These are phyloP conservation scores for Semicossyphus pulcher DNA, from an alignment of 2,113 vertebrate species.

Conservation along the genomic window DNA sequence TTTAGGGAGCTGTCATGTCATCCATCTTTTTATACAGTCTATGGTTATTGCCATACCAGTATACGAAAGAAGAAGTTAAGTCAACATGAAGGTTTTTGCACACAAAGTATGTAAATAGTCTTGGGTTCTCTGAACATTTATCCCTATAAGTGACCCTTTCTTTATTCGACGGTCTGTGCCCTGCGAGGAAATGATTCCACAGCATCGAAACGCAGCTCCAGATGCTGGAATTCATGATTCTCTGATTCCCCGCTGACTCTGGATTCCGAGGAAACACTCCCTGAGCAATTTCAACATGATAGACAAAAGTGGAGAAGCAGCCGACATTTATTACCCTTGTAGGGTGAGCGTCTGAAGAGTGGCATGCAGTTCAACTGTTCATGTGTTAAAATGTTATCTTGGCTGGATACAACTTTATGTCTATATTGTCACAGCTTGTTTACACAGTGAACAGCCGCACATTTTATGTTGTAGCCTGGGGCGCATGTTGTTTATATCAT, in stretches of 20 bases:
- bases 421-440: not conserved
- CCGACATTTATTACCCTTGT: not conserved
- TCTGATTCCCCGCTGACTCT: conserved; percentile 23
- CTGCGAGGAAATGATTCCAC: conserved; percentile 27
- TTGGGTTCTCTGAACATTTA: too few species aligned
- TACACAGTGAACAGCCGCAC: not conserved
- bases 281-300: not conserved
- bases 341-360: conserved; percentile 3
- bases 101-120: too few species aligned
- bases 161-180: too few species aligned
- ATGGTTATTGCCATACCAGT: too few species aligned
- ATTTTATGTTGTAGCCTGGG: not conserved
- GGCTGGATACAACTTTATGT: not conserved
- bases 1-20: too few species aligned
- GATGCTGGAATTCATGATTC: not conserved
- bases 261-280: conserved; percentile 13
- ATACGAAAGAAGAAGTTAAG: too few species aligned
- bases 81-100: too few species aligned
- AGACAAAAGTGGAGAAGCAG: not conserved
- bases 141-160: too few species aligned
- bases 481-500: not conserved
- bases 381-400: not conserved
- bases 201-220: not conserved
- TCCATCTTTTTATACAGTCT: too few species aligned
- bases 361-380: not conserved